Conservation (phyloP, 2,888 invertebrate species). For the Pyrrhosoma nymphula region DNA sequence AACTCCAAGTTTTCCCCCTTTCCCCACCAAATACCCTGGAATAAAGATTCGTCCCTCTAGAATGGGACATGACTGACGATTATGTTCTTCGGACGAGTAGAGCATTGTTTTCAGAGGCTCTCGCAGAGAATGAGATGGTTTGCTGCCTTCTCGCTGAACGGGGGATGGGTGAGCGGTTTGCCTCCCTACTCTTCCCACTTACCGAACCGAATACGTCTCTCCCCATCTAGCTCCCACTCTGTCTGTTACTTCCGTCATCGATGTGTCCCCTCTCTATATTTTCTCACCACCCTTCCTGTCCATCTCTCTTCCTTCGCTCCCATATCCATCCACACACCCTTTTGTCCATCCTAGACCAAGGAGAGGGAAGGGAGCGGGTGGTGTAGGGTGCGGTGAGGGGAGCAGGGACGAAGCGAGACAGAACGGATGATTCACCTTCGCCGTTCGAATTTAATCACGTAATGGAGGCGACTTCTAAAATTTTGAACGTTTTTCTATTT, state of each 20-base stretch:
- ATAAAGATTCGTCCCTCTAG: conserved; percentile 17
- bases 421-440: not conserved
- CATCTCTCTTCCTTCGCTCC: not conserved
- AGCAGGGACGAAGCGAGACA: not conserved
- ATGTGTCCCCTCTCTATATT: not conserved
- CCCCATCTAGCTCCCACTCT: too few species aligned
- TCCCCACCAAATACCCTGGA: not conserved
- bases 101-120: conserved; percentile 28
- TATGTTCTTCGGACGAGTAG: conserved; percentile 46
- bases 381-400: not conserved
- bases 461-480: conserved; percentile 14
- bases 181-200: not conserved
- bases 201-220: too few species aligned
- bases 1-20: not conserved
- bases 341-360: too few species aligned
- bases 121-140: not conserved
- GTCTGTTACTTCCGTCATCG: too few species aligned
- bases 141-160: not conserved
- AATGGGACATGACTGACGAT: conserved; percentile 50
- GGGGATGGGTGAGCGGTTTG: not conserved
- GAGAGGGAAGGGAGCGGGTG: not conserved
- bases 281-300: not conserved
- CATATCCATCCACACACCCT: too few species aligned
- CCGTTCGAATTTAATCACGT: conserved; percentile 28
- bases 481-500: not conserved